These are phyloP conservation scores for Stigmatopora argus DNA, from an alignment of 2,113 vertebrate genomes.

Conservation along the genomic window DNA sequence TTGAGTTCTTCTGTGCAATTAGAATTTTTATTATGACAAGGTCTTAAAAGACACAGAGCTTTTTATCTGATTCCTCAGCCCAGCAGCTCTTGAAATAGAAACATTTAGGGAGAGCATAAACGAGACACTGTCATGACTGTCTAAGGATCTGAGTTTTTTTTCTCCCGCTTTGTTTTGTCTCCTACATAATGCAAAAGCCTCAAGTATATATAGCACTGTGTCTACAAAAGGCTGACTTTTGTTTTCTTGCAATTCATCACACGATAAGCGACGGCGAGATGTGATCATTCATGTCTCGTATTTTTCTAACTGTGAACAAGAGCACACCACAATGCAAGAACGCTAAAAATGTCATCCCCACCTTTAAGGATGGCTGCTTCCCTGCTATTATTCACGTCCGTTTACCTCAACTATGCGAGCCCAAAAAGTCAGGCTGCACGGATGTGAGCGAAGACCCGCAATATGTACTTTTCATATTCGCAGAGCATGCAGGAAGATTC, in stretches of 20 bases:
- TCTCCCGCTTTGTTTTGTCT: neutral
- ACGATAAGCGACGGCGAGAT: slow-evolving; percentile 26
- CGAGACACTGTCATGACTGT: neutral
- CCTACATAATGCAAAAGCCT: neutral
- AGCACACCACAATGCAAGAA: slow-evolving; percentile 28
- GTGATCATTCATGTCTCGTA: slow-evolving; percentile 39
- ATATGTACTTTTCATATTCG: slow-evolving; percentile 52
- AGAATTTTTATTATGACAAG: neutral
- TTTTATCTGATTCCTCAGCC: neutral
- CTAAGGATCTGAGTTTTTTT: neutral
- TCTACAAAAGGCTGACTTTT: neutral
- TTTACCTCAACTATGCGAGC: slow-evolving; percentile 58
- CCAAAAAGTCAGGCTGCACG: slow-evolving; percentile 46
- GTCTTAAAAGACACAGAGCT: neutral
- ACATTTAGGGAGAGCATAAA: neutral
- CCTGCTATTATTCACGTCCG: neutral
- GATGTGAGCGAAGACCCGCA: slow-evolving; percentile 42
- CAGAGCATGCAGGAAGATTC: slow-evolving; percentile 40
- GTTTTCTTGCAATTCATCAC: slow-evolving; percentile 44
- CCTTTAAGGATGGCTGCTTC: slow-evolving; percentile 45
- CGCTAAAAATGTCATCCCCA: slow-evolving; percentile 56
- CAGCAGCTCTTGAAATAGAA: slow-evolving; percentile 5
- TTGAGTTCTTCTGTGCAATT: neutral
- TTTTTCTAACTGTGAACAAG: slow-evolving; percentile 37
- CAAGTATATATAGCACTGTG: slow-evolving; percentile 26